These are phyloP conservation scores for Saccostrea cuccullata DNA, from an alignment of 1,140 invertebrate species.

Conservation along the genomic window DNA sequence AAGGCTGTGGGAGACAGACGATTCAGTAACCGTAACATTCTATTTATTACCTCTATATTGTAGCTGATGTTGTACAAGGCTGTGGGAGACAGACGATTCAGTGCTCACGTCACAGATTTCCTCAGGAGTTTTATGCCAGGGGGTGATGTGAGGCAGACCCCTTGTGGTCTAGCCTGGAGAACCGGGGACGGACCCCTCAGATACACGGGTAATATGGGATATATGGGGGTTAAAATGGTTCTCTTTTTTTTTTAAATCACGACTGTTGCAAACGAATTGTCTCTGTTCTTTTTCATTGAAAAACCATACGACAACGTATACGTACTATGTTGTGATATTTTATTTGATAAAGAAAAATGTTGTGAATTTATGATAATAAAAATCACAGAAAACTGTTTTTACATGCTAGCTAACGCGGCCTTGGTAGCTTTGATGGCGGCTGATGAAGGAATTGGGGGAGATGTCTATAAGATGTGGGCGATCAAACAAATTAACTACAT, in stretches of 20 bases:
- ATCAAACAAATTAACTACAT: slow-evolving; percentile 83
- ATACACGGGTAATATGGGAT: slow-evolving; percentile 61
- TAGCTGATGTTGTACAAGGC: slow-evolving; percentile 67
- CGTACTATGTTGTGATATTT: too few species aligned
- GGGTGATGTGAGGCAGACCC: slow-evolving; percentile 64
- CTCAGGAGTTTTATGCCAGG: slow-evolving; percentile 66
- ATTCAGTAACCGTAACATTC: slow-evolving; percentile 47
- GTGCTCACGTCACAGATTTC: slow-evolving; percentile 55
- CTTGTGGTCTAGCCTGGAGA: slow-evolving; percentile 69
- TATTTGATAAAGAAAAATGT: too few species aligned
- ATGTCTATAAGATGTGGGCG: slow-evolving; percentile 80
- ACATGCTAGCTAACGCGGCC: slow-evolving; percentile 62
- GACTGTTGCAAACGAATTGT: too few species aligned
- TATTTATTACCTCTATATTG: background rate
- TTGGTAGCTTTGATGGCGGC: slow-evolving; percentile 68
- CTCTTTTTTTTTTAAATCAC: too few species aligned
- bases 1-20: slow-evolving; percentile 54
- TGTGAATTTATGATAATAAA: too few species aligned
- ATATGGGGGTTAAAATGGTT: background rate
- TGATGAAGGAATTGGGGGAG: slow-evolving; percentile 59
- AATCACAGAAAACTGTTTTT: background rate
- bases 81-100: slow-evolving; percentile 57
- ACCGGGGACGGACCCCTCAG: slow-evolving; percentile 67
- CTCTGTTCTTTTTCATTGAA: too few species aligned
- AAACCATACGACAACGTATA: too few species aligned